phyloP scores from a whole-genome alignment of 1,140 invertebrate species.

The Ladona fulva region DNA sequence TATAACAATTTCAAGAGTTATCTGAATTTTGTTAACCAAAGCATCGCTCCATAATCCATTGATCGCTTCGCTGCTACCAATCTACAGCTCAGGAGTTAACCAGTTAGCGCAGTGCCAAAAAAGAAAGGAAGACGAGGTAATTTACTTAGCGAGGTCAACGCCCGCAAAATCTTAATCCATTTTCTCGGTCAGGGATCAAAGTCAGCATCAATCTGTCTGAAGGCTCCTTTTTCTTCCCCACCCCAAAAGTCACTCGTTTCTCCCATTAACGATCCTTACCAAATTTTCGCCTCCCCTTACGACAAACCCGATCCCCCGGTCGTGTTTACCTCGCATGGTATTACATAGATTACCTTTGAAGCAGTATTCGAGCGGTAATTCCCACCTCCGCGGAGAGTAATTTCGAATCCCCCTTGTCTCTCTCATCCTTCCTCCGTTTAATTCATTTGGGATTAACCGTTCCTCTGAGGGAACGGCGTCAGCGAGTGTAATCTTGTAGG shows the following conservation, averaged over 20 bases:
- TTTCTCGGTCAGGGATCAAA: no score
- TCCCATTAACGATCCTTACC: neutral
- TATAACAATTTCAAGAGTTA: no score
- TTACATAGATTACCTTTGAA: slow-evolving; percentile 3
- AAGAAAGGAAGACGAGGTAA: no score
- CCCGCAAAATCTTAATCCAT: no score
- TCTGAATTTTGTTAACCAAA: no score
- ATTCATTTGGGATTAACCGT: slow-evolving; percentile 9
- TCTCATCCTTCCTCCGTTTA: slow-evolving; percentile 4
- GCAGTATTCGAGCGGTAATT: neutral
- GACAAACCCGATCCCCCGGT: neutral
- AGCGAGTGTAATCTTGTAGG: slow-evolving; percentile 1
- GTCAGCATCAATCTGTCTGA: no score
- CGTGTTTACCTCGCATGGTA: neutral
- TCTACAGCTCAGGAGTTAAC: no score
- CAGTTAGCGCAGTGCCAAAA: no score
- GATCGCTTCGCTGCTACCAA: no score
- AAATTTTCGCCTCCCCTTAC: neutral
- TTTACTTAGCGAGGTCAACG: no score
- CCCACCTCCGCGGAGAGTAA: slow-evolving; percentile 6
- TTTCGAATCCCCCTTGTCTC: neutral
- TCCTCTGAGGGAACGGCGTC: neutral
- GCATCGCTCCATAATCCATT: no score
- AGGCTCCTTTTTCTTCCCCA: no score
- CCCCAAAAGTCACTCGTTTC: neutral